Conservation (phyloP, 2,888 invertebrate genomes). For the Sphaerophoria taeniata region DNA sequence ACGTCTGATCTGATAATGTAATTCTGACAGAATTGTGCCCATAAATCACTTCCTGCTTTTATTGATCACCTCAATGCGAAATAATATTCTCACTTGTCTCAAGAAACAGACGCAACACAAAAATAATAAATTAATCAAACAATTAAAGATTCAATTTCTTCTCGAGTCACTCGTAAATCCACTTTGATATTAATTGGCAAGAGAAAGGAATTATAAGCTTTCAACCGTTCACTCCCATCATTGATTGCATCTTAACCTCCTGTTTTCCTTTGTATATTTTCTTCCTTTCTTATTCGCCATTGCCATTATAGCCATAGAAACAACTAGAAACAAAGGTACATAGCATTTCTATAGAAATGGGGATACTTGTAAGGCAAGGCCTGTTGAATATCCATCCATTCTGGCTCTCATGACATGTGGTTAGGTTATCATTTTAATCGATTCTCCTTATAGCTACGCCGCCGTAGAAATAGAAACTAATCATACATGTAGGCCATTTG, state of each 20-base stretch:
- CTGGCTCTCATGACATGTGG: constrained; percentile 33
- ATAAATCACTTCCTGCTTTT: too few relatives aligned
- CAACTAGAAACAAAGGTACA: background rate
- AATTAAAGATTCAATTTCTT: constrained; percentile 35
- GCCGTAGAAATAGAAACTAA: background rate
- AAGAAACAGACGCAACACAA: background rate
- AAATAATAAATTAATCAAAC: constrained; percentile 18
- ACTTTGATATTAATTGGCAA: constrained; percentile 22
- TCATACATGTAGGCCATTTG: constrained; percentile 33
- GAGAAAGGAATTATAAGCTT: constrained; percentile 41
- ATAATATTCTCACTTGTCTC: too few relatives aligned
- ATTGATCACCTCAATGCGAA: too few relatives aligned
- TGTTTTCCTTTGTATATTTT: background rate
- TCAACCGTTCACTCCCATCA: constrained; percentile 12
- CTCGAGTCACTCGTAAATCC: constrained; percentile 16
- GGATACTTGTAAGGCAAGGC: background rate
- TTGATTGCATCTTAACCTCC: constrained; percentile 51
- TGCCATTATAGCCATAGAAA: background rate
- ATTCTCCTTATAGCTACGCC: constrained; percentile 25
- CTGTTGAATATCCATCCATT: constrained; percentile 55
- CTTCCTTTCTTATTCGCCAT: background rate
- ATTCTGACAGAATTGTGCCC: too few relatives aligned
- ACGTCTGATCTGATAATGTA: too few relatives aligned
- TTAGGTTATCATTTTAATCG: constrained; percentile 66
- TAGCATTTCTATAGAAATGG: background rate